Base-by-base conservation (phyloP, 2,113 vertebrate genomes). In the Rafetus swinhoei region DNA sequence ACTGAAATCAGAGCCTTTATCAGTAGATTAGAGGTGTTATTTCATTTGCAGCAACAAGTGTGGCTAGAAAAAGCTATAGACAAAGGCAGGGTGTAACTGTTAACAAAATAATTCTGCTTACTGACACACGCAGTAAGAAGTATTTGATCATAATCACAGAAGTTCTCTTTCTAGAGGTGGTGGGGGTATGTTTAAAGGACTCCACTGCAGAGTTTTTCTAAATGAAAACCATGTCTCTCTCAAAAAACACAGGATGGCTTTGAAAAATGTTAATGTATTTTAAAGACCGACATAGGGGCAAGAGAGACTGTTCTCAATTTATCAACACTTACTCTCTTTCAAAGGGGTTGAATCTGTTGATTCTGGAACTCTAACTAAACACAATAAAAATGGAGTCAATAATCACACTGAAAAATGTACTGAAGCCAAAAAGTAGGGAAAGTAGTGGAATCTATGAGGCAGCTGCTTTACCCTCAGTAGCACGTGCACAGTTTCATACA, bases 391-490 rank as follows among this genome's bases (percentile, higher is more conserved):
- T 0, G 9, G 4, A 72, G 59, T 86, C 86, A 84, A 90, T 88
- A 95, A 95, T 29, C 91, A 57, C 92, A 86, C 79, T 60, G 81
- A 95, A 89, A 97, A 95, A 96, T 93, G 94, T 81, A 89, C 15
- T 83, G 92, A 95, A 96, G 93, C 95, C 96, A 94, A 93, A 93
- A 96, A 95, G 93, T 82, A 86, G 7, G 84, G 95, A 92, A 93
- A 88, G 93, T 93, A 95, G 93, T 15, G 3, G 90, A 95, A 94
- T 82, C 93, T 88, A 74, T 0, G 65, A 97, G 91, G 91, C 96
- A 94, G 96, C 83, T 96, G 97, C 96, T 96, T 96, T 96, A 97
- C 94, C 93, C 94, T 87, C 88, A 90, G 93, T 50, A 95, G 84
- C 3, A 15, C 79, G 0, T 85, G 93, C 92, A 65, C 93, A 87